A percentile compares a stretch with the other conserved stretches of the same genome.
These are phyloP conservation scores for Drosophila suboccidentalis DNA, from an alignment of 2,888 invertebrate species.

Conservation along the genomic window DNA sequence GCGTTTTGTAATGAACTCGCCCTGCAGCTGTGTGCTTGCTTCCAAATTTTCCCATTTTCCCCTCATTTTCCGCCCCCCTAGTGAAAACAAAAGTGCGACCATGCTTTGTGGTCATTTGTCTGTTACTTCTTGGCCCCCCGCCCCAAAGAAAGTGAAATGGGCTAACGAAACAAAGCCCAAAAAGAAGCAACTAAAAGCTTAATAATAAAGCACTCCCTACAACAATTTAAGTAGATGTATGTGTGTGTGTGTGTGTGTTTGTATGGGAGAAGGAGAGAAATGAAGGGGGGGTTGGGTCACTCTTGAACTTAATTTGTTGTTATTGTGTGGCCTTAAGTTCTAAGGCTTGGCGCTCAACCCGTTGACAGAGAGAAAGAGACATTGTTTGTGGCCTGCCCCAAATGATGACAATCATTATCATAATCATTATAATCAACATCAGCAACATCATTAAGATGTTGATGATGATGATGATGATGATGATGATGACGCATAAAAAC, in stretches of 20 bases:
- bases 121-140: not conserved
- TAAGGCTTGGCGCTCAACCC: slow-evolving; percentile 19
- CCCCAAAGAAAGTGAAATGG: slow-evolving; percentile 29
- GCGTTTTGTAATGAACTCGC: slow-evolving; percentile 52
- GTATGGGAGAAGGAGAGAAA: not conserved
- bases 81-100: slow-evolving; percentile 21
- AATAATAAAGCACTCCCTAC: slow-evolving; percentile 49
- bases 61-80: not conserved
- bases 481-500: slow-evolving; percentile 37
- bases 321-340: slow-evolving; percentile 25
- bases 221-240: slow-evolving; percentile 8
- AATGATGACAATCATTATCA: slow-evolving; percentile 6
- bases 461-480: slow-evolving; percentile 16
- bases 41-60: not conserved
- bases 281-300: slow-evolving; percentile 10
- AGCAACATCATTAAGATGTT: not conserved
- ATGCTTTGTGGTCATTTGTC: slow-evolving; percentile 61
- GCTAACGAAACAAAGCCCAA: slow-evolving; percentile 32
- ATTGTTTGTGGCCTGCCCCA: slow-evolving; percentile 23
- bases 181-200: slow-evolving; percentile 45
- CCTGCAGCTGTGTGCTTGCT: slow-evolving; percentile 26
- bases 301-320: slow-evolving; percentile 51
- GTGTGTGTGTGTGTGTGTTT: not conserved
- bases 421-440: not conserved
- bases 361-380: slow-evolving; percentile 28